Evolutionary conservation across 2,888 invertebrate species (phyloP).

Genomic region (Caradrina kadenii): DNA sequence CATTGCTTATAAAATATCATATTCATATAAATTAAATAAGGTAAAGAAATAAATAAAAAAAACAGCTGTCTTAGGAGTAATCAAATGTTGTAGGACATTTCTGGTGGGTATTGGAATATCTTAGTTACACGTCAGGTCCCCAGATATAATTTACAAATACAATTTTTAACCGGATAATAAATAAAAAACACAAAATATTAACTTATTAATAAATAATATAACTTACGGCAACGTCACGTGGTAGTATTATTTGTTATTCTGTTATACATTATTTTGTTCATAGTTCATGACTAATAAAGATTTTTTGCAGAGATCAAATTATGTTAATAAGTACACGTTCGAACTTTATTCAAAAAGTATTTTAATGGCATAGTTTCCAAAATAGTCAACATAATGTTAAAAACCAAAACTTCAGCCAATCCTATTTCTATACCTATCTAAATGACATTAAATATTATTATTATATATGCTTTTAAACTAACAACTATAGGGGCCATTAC

Average conservation of each 20-base stretch:
- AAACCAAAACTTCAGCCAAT: constrained; percentile 51
- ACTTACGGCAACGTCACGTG: constrained; percentile 49
- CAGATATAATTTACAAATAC: constrained; percentile 28
- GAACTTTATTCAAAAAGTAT: constrained; percentile 14
- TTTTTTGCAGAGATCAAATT: constrained; percentile 58
- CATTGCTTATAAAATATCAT: constrained; percentile 14
- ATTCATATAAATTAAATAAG: constrained; percentile 17
- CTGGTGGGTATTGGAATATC: constrained; percentile 78
- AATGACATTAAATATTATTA: constrained; percentile 43
- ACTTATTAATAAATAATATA: constrained; percentile 45
- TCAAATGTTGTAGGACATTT: constrained; percentile 31
- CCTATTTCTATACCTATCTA: constrained; percentile 55
- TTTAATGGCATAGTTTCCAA: constrained; percentile 56
- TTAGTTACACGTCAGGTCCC: constrained; percentile 78
- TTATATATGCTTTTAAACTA: constrained; percentile 51
- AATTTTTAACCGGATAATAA: constrained; percentile 36
- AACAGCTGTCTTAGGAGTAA: constrained; percentile 45
- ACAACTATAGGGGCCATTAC: constrained; percentile 50
- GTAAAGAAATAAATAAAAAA: too few relatives aligned
- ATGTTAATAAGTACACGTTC: constrained; percentile 50
- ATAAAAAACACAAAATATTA: constrained; percentile 46
- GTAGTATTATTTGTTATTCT: constrained; percentile 12
- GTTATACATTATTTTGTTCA: constrained; percentile 32
- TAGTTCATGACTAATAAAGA: constrained; percentile 41
- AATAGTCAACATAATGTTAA: constrained; percentile 32